Percentiles rank a stretch among this genome's conserved stretches.
These are phyloP conservation scores for Adineta ricciae DNA, from an alignment of 2,888 invertebrate species.

Conservation along the genomic window DNA sequence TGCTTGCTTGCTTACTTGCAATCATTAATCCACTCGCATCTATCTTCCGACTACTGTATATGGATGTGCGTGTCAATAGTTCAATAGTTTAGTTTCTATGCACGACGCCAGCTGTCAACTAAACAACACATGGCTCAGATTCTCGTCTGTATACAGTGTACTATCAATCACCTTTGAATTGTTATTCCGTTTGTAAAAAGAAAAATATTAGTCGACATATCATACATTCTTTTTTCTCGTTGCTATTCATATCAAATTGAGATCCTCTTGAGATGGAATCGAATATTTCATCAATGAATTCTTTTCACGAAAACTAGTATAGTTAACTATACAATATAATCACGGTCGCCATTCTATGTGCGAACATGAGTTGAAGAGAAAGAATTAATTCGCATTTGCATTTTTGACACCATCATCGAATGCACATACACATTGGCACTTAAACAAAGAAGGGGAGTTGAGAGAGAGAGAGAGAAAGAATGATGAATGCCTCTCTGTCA, in stretches of 20 bases:
- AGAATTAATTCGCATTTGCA: conserved; percentile 9
- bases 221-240: background rate
- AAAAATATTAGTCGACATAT: background rate
- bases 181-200: background rate
- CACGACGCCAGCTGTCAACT: background rate
- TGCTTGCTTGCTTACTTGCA: background rate
- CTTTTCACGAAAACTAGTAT: background rate
- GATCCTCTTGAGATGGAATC: background rate
- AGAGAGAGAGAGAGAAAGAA: background rate
- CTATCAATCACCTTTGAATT: background rate
- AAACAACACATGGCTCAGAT: background rate
- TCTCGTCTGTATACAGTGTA: background rate
- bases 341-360: background rate
- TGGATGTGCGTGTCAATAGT: background rate
- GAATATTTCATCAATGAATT: background rate
- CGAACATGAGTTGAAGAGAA: background rate
- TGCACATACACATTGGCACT: background rate
- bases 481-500: background rate
- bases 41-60: background rate
- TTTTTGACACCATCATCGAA: background rate
- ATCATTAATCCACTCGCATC: background rate
- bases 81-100: background rate
- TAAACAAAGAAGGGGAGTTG: background rate
- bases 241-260: background rate
- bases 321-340: background rate